phyloP scores from a whole-genome alignment of 2,797 vertebrate genomes.

The Crocidura indochinensis region DNA sequence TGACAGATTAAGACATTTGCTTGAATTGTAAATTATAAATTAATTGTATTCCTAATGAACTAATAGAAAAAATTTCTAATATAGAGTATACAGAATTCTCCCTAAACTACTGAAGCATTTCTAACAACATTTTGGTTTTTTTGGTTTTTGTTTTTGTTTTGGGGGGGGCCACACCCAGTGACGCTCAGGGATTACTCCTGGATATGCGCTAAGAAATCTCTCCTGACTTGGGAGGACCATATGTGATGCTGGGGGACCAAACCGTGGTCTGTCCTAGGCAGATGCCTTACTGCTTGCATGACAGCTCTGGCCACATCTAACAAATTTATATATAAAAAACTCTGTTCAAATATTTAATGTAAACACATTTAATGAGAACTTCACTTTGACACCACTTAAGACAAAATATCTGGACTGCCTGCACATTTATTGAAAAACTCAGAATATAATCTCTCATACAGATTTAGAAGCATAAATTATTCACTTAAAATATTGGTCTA shows the following conservation, averaged over 20 bases:
- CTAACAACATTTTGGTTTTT: slow-evolving; percentile 3
- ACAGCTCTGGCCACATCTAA: not conserved
- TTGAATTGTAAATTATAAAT: slow-evolving; percentile 51
- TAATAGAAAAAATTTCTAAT: slow-evolving; percentile 49
- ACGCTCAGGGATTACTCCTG: too few relatives aligned
- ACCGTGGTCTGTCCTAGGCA: too few relatives aligned
- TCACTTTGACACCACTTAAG: not conserved
- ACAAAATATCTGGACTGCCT: not conserved
- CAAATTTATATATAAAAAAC: slow-evolving; percentile 48
- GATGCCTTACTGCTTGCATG: too few relatives aligned
- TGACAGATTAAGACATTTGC: slow-evolving; percentile 9
- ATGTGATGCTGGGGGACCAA: too few relatives aligned
- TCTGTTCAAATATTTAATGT: not conserved
- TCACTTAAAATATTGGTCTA: slow-evolving; percentile 27
- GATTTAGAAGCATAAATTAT: slow-evolving; percentile 33
- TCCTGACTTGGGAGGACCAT: too few relatives aligned
- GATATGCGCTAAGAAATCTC: too few relatives aligned
- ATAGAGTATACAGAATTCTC: slow-evolving; percentile 2
- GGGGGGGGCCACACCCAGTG: too few relatives aligned
- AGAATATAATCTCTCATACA: not conserved
- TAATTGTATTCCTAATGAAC: slow-evolving; percentile 14
- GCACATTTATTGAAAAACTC: not conserved
- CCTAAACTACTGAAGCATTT: not conserved
- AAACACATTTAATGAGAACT: slow-evolving; percentile 4
- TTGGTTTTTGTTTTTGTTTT: too few relatives aligned